Base-by-base conservation (phyloP, 2,888 invertebrate species). In the Leptopilina myrica region DNA sequence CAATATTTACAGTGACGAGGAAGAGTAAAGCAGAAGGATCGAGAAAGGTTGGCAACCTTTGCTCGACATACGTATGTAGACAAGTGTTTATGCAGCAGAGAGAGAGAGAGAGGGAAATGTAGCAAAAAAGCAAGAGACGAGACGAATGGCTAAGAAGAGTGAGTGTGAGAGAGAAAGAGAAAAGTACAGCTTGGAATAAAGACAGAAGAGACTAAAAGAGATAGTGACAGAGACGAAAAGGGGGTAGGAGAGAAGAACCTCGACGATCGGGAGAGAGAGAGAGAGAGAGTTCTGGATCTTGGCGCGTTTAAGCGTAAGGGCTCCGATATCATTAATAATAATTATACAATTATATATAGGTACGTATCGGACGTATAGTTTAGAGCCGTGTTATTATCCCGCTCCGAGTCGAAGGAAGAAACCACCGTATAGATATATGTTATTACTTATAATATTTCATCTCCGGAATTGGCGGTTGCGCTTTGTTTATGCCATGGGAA, bases 371-470 rank as follows among this genome's bases (percentile, higher is more conserved):
- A 87, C 87, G 88, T 88, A 89, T 90, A 90, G 91, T 91, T 91
- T 91, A 91, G 91, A 90, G 90, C 89, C 88, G 86, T 91, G 90
- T 91, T 91, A 91, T 91, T 91, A 91, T 91, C 91, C 88, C 88
- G 89, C 88, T 86, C 56, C 87, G 87, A 85, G 87, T 85, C 85
- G 85, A 83, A 84, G 85, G 85, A 86, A 86, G 86, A 86, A 33
- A 85, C 78, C 84, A 82, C 83, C 82, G 80, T 89, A 90, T 89
- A 90, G 88, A 89, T 91, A 90, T 91, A 91, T 90, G 91, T 91
- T 91, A 91, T 91, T 91, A 91, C 91, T 91, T 91, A 91, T 91
- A 91, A 91, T 91, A 91, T 91, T 91, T 91, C 91, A 91, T 91
- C 91, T 90, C 88, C 89, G 89, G 91, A 92, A 91, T 92, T 91